Conservation (phyloP, 2,113 vertebrate species). For the Puffinus mauretanicus region DNA sequence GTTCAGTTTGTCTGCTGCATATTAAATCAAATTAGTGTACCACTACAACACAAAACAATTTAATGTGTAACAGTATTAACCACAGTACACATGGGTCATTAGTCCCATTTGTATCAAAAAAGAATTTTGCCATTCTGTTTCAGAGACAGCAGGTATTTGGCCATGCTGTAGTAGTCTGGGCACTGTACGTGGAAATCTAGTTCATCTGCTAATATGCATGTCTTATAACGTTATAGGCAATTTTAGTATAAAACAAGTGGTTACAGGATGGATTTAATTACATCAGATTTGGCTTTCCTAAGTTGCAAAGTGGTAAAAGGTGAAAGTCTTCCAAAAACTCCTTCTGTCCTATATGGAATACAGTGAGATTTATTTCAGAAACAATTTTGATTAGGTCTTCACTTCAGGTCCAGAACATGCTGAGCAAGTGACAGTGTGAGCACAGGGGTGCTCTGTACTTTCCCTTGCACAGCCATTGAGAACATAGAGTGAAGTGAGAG, state of each 20-base stretch:
- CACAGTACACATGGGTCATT: not conserved
- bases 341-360: not conserved
- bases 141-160: not conserved
- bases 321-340: not conserved
- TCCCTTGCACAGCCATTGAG: not conserved
- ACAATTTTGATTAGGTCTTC: not conserved
- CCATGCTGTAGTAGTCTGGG: not conserved
- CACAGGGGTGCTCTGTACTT: not conserved
- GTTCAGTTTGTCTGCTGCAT: not conserved
- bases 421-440: not conserved
- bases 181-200: not conserved
- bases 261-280: not conserved
- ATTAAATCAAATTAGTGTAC: not conserved
- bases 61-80: constrained; percentile 4
- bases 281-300: not conserved
- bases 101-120: not conserved
- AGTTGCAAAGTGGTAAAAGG: not conserved
- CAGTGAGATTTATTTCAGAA: not conserved
- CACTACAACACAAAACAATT: not conserved
- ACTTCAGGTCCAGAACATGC: not conserved
- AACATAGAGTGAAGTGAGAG: not conserved
- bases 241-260: not conserved
- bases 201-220: not conserved
- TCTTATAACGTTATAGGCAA: not conserved
- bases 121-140: not conserved